These are phyloP conservation scores for Tetragnatha versicolor DNA, from an alignment of 1,140 invertebrate genomes.

Conservation along the genomic window DNA sequence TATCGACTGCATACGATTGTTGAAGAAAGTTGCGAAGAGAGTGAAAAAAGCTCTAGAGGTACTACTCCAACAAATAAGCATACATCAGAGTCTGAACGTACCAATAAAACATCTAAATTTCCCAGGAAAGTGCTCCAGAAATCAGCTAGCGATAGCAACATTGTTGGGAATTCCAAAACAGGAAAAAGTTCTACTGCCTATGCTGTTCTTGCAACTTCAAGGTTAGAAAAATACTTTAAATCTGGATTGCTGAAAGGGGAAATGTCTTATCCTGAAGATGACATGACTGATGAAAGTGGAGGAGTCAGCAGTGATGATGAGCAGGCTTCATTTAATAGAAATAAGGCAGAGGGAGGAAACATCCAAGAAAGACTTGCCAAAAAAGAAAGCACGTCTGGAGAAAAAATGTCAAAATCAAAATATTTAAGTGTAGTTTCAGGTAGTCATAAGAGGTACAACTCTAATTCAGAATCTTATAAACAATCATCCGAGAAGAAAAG, in stretches of 20 bases:
- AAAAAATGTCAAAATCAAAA: slow-evolving; percentile 5
- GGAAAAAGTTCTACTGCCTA: slow-evolving; percentile 23
- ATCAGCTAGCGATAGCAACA: not conserved
- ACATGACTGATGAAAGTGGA: slow-evolving; percentile 76
- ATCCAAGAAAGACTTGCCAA: not conserved
- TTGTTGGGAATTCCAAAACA: not conserved
- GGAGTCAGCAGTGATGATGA: slow-evolving; percentile 71
- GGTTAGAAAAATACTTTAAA: slow-evolving; percentile 88
- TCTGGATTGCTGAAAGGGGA: slow-evolving; percentile 84
- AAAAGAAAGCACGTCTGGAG: not conserved
- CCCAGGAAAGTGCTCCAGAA: slow-evolving; percentile 32
- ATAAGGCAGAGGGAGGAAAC: not conserved
- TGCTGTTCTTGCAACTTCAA: slow-evolving; percentile 74
- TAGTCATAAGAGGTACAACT: not conserved
- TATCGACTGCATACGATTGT: slow-evolving; percentile 92
- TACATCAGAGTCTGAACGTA: slow-evolving; percentile 37
- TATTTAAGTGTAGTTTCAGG: not conserved
- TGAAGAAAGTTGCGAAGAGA: slow-evolving; percentile 91
- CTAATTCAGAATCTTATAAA: slow-evolving; percentile 3
- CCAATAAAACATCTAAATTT: slow-evolving; percentile 27
- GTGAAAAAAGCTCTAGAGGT: slow-evolving; percentile 68
- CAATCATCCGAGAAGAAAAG: not conserved
- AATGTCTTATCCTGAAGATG: slow-evolving; percentile 54
- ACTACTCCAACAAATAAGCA: slow-evolving; percentile 27
- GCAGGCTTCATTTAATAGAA: not conserved